Evolutionary conservation across 2,888 invertebrate species (phyloP).

Genomic region (Stenurella melanura): DNA sequence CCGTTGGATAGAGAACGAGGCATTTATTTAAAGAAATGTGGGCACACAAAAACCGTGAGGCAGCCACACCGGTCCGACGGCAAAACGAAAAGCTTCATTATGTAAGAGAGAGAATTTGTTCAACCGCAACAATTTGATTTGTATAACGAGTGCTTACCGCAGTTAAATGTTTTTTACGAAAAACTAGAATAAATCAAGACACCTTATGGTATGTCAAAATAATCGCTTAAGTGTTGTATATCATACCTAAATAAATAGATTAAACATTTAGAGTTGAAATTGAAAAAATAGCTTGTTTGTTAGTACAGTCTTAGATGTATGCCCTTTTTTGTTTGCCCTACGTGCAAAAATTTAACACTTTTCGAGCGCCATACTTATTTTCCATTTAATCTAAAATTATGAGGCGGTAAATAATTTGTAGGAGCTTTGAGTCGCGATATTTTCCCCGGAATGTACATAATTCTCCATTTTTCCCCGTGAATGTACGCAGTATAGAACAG

Average conservation of each 20-base stretch:
- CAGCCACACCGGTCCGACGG: background rate
- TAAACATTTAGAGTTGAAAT: background rate
- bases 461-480: conserved; percentile 51
- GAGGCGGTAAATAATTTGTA: background rate
- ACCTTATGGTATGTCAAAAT: background rate
- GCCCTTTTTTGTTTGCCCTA: background rate
- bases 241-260: background rate
- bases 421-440: background rate
- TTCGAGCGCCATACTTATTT: background rate
- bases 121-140: background rate
- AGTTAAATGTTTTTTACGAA: background rate
- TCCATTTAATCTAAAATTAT: background rate
- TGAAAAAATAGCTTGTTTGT: background rate
- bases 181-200: background rate
- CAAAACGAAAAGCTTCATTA: background rate
- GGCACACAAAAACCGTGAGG: background rate
- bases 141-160: background rate
- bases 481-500: conserved; percentile 61
- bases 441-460: conserved; percentile 46
- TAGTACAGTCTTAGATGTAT: background rate
- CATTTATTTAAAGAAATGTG: background rate
- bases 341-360: background rate
- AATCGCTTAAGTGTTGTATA: background rate
- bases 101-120: background rate
- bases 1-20: background rate